phyloP scores from a whole-genome alignment of 2,888 invertebrate species.

The Eupithecia pulchellata region DNA sequence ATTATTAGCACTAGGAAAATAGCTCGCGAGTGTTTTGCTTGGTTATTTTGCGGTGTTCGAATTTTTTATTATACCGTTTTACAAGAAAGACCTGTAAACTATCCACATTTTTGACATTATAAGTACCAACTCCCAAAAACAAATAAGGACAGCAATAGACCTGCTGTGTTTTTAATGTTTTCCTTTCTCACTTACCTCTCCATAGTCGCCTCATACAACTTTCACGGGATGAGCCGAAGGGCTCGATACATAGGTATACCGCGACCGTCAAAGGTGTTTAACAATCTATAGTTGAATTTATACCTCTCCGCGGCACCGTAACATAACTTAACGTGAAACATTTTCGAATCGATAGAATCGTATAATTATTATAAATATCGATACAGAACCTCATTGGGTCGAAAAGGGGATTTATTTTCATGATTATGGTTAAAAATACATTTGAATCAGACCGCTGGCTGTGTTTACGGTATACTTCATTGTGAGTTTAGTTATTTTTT shows the following conservation, averaged over 20 bases:
- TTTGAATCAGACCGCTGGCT: slow-evolving; percentile 41
- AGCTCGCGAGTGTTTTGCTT: no score
- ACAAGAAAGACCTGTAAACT: no score
- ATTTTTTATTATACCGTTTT: no score
- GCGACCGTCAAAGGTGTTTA: neutral
- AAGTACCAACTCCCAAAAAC: no score
- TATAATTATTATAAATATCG: slow-evolving; percentile 62
- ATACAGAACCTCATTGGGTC: slow-evolving; percentile 57
- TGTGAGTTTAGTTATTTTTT: neutral
- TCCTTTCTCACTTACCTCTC: no score
- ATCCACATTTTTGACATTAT: no score
- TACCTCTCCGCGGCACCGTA: slow-evolving; percentile 31
- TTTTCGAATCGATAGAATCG: slow-evolving; percentile 51
- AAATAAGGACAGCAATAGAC: no score
- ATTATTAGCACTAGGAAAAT: no score
- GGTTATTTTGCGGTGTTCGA: no score
- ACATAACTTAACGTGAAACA: slow-evolving; percentile 57
- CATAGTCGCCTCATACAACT: no score
- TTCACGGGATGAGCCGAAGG: no score
- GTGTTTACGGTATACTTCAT: neutral
- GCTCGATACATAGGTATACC: neutral
- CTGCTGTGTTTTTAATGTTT: no score
- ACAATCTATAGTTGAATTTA: neutral
- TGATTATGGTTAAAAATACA: slow-evolving; percentile 54
- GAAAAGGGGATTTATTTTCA: slow-evolving; percentile 60